A percentile compares a stretch with the other conserved stretches of the same genome.
Evolutionary conservation across 2,888 invertebrate genomes (phyloP).

Genomic region (Onchidella celtica): DNA sequence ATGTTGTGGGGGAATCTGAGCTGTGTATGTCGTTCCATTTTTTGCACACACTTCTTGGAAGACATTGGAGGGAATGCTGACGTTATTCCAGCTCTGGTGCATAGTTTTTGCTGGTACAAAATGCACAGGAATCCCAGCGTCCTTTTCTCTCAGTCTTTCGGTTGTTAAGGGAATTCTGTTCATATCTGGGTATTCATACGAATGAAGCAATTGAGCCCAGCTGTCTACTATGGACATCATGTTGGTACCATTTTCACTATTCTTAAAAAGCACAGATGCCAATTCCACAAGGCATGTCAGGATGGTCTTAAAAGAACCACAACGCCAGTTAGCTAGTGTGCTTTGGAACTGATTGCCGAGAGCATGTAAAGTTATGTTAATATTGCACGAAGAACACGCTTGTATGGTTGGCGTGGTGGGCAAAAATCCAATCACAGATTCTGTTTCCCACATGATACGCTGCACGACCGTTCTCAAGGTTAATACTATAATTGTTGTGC

Average conservation of each 20-base stretch:
- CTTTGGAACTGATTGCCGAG: not conserved
- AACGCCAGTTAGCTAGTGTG: not conserved
- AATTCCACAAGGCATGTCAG: not conserved
- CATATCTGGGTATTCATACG: not conserved
- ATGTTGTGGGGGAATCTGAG: constrained; percentile 5
- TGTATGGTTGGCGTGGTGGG: not conserved
- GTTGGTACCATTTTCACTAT: not conserved
- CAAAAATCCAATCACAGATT: constrained; percentile 10
- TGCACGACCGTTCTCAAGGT: constrained; percentile 14
- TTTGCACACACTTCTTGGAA: not conserved
- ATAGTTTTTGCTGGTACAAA: constrained; percentile 1
- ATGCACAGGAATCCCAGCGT: not conserved
- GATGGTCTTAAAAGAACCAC: not conserved
- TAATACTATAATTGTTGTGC: too few relatives aligned
- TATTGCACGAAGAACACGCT: not conserved
- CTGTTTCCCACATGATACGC: constrained; percentile 19
- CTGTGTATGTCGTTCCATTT: not conserved
- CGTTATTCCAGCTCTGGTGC: not conserved
- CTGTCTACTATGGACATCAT: not conserved
- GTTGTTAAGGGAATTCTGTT: not conserved
- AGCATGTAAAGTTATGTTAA: not conserved
- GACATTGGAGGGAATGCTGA: not conserved
- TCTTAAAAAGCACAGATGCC: not conserved
- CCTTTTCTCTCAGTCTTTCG: not conserved
- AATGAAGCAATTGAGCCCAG: not conserved